Evolutionary conservation across 2,797 vertebrate species (phyloP), one percentile per base, ranked within the genome.

Genomic region (Agapornis canus): DNA sequence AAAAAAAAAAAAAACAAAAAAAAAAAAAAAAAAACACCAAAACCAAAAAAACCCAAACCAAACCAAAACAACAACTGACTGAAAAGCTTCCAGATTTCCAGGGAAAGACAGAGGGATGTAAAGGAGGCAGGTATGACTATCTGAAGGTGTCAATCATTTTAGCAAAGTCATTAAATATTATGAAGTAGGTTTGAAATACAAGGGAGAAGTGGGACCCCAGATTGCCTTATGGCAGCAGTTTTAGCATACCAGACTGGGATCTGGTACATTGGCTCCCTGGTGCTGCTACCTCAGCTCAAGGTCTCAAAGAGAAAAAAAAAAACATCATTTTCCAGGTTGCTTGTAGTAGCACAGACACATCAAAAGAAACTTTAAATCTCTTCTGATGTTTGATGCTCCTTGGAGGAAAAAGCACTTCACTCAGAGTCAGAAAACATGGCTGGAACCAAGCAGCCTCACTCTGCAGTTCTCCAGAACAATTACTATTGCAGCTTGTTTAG

Each of bases 281-380:
- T 65, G 49, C 59, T 86, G 17, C 27, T 86, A 42, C 35, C 5
- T 94, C 59, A 83, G 42, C 39, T 85, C 1, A 1, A 47, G 18
- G 19, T 72, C 86, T 90, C 8, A 5, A 72, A 64, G 13, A 7
- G 61, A 35, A 47, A 65, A 47, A 65, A 47, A 23, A 6, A 1
- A 35, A 5, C n/a, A 15, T 37, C 10, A 32, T 68, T 88, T 92
- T 84, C 32, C 31, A 72, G 25, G 27, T 40, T 88, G 32, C 61
- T 47, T 59, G 31, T 56, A 83, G 76, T 77, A 89, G 31, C 22
- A 77, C 4, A 85, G 65, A 57, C 19, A 51, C 32, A 86, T 86
- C 66, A 95, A 89, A 85, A 43, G 21, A 82, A 86, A 88, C 42
- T 92, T 93, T 80, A 81, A 85, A 88, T 88, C 61, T 59, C 13